Percentiles rank a stretch among this genome's conserved stretches.
Conservation (phyloP, 1,140 invertebrate genomes). For the Leptoteleia sp. region DNA sequence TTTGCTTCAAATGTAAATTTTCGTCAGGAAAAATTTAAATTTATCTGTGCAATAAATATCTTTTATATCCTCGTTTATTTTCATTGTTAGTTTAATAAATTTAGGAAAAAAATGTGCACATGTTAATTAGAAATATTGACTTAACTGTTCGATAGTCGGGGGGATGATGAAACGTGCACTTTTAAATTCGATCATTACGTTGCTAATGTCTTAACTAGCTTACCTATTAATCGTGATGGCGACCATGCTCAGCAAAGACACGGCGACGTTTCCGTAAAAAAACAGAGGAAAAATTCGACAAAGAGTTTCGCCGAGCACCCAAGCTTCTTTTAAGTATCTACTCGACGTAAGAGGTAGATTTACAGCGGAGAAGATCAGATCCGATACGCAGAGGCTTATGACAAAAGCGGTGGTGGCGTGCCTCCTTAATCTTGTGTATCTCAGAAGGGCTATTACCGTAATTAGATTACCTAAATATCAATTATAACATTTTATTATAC, state of each 20-base stretch:
- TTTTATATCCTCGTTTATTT: no score
- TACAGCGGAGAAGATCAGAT: conserved; percentile 91
- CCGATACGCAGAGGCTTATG: conserved; percentile 91
- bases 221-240: conserved; percentile 94
- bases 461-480: conserved; percentile 88
- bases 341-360: conserved; percentile 92
- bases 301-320: conserved; percentile 89
- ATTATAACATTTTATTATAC: conserved; percentile 41
- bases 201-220: conserved; percentile 49
- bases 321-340: conserved; percentile 89
- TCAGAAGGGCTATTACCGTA: conserved; percentile 88
- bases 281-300: conserved; percentile 93
- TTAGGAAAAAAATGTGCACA: no score
- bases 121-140: no score
- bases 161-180: no score
- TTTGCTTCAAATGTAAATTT: no score
- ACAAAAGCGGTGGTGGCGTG: conserved; percentile 94
- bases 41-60: no score
- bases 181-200: conserved; percentile 16
- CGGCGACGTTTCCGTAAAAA: conserved; percentile 94
- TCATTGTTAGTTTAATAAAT: no score
- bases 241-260: conserved; percentile 93
- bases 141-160: no score
- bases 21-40: no score
- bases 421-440: conserved; percentile 87